These are phyloP conservation scores for Drosophila limbata DNA, from an alignment of 2,888 invertebrate species.

Conservation along the genomic window DNA sequence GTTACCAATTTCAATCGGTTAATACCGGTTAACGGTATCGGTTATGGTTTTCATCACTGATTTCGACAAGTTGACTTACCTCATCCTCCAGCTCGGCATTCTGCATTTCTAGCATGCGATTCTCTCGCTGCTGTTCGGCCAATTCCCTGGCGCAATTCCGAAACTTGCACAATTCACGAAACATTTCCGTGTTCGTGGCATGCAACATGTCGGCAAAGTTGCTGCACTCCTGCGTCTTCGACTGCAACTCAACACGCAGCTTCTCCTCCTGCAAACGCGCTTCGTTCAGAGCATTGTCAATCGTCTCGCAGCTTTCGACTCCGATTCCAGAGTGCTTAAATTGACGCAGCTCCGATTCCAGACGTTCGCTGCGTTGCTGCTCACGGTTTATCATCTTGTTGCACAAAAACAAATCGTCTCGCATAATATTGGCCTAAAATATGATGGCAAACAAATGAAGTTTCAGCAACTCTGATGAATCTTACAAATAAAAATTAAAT, in stretches of 20 bases:
- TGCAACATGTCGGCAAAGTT: slow-evolving; percentile 27
- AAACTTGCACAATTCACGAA: slow-evolving; percentile 36
- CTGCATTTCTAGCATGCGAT: slow-evolving; percentile 18
- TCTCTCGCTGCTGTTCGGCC: slow-evolving; percentile 41
- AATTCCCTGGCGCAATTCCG: slow-evolving; percentile 32
- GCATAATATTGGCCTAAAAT: slow-evolving; percentile 15
- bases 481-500: too few species aligned
- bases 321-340: neutral
- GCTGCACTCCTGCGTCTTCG: slow-evolving; percentile 39
- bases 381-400: slow-evolving; percentile 29
- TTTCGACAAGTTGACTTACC: slow-evolving; percentile 1
- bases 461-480: neutral
- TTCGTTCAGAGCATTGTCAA: slow-evolving; percentile 12
- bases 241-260: slow-evolving; percentile 23
- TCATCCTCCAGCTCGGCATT: slow-evolving; percentile 47
- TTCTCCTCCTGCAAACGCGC: neutral
- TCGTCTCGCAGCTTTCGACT: slow-evolving; percentile 5
- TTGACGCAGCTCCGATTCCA: slow-evolving; percentile 19
- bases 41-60: too few species aligned
- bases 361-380: slow-evolving; percentile 30
- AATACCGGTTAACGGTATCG: too few species aligned
- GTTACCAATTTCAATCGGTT: too few species aligned
- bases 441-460: neutral
- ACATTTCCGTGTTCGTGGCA: slow-evolving; percentile 32
- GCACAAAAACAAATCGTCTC: slow-evolving; percentile 21